A percentile compares a stretch with the other conserved stretches of the same genome.
phyloP scores from a whole-genome alignment of 2,797 vertebrate genomes.

The Phoebastria nigripes region DNA sequence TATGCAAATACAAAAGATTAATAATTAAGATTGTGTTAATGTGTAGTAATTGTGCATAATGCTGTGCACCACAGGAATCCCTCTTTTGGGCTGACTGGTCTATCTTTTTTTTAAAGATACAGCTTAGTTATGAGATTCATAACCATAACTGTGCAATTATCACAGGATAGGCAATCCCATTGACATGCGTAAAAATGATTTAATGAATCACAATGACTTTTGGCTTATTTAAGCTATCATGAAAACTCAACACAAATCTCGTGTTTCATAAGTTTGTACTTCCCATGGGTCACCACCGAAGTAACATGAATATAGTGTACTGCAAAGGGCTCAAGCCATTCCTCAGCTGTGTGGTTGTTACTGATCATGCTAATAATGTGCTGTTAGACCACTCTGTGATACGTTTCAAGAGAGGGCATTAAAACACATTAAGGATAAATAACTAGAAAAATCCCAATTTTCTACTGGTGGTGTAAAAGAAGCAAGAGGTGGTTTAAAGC shows the following conservation, averaged over 20 bases:
- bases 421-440: neutral
- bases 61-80: neutral
- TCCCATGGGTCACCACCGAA: neutral
- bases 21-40: conserved; percentile 17
- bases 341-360: neutral
- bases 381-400: neutral
- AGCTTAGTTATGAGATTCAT: neutral
- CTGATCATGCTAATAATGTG: neutral
- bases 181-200: neutral
- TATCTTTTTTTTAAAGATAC: neutral
- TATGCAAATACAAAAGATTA: neutral
- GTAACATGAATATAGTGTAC: neutral
- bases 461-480: neutral
- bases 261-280: neutral
- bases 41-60: conserved; percentile 12
- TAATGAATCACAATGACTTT: neutral
- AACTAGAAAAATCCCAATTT: neutral
- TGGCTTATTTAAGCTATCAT: neutral
- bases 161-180: neutral
- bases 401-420: neutral
- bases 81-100: neutral
- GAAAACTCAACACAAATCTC: neutral
- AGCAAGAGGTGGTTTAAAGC: neutral
- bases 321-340: neutral
- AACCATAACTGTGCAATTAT: neutral